Evolutionary conservation across 2,113 vertebrate species (phyloP), one percentile per base, ranked within the genome.

Genomic region (Albula goreensis): DNA sequence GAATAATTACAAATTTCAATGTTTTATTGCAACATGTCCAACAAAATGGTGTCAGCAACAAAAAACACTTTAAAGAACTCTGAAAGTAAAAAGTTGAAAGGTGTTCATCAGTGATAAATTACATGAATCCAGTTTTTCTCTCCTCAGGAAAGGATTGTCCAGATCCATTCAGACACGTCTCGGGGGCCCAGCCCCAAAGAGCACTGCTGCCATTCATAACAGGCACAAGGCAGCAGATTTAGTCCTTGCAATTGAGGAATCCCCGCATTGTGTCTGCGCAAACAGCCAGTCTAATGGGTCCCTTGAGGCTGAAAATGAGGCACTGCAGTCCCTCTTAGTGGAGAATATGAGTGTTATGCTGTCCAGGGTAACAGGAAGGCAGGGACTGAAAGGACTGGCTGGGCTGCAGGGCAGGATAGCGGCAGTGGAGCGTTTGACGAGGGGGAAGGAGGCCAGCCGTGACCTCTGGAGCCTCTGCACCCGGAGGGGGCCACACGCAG

Each of bases 401-500:
- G 48, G 81, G 13, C 12, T 57, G 31, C 41, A 60, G 53, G 60
- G 31, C 8, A 13, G 70, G 17, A 85, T 31, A 4, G 85, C 60
- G 19, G n/a, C 19, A 1, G 0, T 8, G 0, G 60, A 80, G 52
- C 48, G 15, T 57, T 56, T n/a, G 80, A 74, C 15, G 53, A 10
- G n/a, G 5, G 50, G 60, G 5, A 63, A 41, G 82, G 48, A 63
- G 53, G 78, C 66, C 1, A 57, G 49, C 9, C 82, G 86, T 0
- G 60, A 82, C 70, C 79, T 86, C 88, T 88, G 89, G 53, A 74
- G 31, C 19, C 89, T 88, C 87, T 86, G 88, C 7, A 89, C 88
- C 63, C 89, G 89, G 13, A 92, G 90, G 25, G 90, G 90, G 25
- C 91, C 91, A 0, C 93, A 92, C 3, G 89, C 90, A 19, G 90